A percentile compares a stretch with the other conserved stretches of the same genome.
Evolutionary conservation across 2,888 invertebrate genomes (phyloP).

Genomic region (Callinectes sapidus): DNA sequence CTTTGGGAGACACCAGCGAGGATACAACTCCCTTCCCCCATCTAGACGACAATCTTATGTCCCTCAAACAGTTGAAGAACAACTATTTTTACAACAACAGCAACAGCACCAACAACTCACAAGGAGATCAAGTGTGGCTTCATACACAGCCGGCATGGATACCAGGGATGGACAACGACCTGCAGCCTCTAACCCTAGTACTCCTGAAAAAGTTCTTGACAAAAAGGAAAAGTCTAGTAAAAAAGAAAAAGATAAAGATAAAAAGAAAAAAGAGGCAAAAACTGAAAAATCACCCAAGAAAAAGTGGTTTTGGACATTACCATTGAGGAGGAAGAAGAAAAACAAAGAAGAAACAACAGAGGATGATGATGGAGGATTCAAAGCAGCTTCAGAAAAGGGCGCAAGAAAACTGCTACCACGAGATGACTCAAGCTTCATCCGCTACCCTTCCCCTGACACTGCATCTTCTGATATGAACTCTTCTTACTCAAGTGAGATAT

Average conservation of each 20-base stretch:
- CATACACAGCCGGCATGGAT: slow-evolving; percentile 67
- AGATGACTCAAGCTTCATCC: slow-evolving; percentile 72
- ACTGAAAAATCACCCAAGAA: slow-evolving; percentile 72
- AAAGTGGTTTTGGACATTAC: slow-evolving; percentile 73
- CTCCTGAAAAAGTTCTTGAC: slow-evolving; percentile 70
- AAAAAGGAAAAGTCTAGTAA: slow-evolving; percentile 69
- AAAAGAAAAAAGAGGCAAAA: slow-evolving; percentile 68
- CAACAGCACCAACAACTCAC: slow-evolving; percentile 56
- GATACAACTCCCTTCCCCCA: slow-evolving; percentile 70
- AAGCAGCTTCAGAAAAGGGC: slow-evolving; percentile 69
- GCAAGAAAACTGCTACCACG: slow-evolving; percentile 59
- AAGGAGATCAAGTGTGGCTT: slow-evolving; percentile 70
- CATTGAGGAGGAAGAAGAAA: slow-evolving; percentile 72
- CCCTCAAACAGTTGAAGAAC: slow-evolving; percentile 49
- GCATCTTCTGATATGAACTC: slow-evolving; percentile 72
- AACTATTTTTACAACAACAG: slow-evolving; percentile 45
- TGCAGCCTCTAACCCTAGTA: slow-evolving; percentile 70
- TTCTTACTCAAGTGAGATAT: slow-evolving; percentile 71
- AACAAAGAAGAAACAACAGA: slow-evolving; percentile 70
- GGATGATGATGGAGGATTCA: slow-evolving; percentile 72
- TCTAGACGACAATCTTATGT: slow-evolving; percentile 61
- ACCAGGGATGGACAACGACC: slow-evolving; percentile 52
- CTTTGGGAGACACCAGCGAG: slow-evolving; percentile 70
- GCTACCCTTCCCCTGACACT: slow-evolving; percentile 72
- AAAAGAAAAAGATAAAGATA: slow-evolving; percentile 71